Conservation (phyloP, 2,888 invertebrate genomes). For the Agrochola lychnidis region DNA sequence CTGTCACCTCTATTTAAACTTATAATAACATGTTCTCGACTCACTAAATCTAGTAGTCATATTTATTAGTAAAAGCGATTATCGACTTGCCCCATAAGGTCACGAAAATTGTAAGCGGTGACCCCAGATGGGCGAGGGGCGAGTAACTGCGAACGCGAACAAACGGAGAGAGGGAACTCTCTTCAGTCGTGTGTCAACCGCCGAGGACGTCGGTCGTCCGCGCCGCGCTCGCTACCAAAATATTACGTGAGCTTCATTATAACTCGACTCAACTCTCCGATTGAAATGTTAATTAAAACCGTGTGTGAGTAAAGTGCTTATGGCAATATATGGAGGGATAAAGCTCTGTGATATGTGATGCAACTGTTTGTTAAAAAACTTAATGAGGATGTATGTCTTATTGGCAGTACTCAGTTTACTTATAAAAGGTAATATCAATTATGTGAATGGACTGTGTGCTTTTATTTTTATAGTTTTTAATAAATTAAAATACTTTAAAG, state of each 20-base stretch:
- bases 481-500: not conserved
- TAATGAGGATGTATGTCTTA: constrained; percentile 87
- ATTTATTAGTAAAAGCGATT: constrained; percentile 76
- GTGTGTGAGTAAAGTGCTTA: constrained; percentile 73
- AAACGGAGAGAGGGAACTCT: constrained; percentile 67
- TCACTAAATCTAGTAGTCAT: constrained; percentile 66
- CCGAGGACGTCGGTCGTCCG: constrained; percentile 72
- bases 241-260: constrained; percentile 71
- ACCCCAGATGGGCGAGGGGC: constrained; percentile 81
- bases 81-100: constrained; percentile 84
- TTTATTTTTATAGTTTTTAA: constrained; percentile 5
- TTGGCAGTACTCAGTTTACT: constrained; percentile 83
- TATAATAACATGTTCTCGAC: constrained; percentile 55
- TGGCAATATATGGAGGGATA: constrained; percentile 67
- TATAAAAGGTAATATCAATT: constrained; percentile 81
- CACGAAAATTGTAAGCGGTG: constrained; percentile 85
- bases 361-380: constrained; percentile 79
- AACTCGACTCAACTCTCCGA: constrained; percentile 69
- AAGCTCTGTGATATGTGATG: constrained; percentile 83
- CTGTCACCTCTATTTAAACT: constrained; percentile 48
- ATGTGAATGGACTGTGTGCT: constrained; percentile 34
- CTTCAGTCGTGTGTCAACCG: constrained; percentile 80
- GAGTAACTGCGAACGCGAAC: constrained; percentile 76
- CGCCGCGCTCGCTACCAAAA: constrained; percentile 45
- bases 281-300: constrained; percentile 68